Base-by-base conservation (phyloP, 2,888 invertebrate species). In the Andricus curvator region DNA sequence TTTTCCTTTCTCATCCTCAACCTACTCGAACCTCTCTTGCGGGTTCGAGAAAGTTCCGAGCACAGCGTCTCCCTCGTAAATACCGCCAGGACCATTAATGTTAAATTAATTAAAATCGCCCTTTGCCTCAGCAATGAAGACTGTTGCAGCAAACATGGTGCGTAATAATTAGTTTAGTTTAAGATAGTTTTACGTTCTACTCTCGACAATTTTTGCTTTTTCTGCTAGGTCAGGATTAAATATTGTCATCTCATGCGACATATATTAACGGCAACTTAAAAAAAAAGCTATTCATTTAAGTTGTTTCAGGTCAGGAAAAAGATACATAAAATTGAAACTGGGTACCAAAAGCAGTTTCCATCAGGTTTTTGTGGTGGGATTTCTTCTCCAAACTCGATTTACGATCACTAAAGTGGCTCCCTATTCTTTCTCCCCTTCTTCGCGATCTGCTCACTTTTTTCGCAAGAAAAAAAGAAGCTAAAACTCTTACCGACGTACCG, bases 321-420 rank as follows among this genome's bases (percentile, higher is more conserved):
- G 13, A 48, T 17, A 48, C 17, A 48, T 17, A 17, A 17, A 17
- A 5, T 60, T 60, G 4, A 11, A 22, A 60, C 60, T 22, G 60
- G 22, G 22, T 11, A 22, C 60, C n/a, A 48, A 17, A 48, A 48
- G 17, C 48, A 48, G 60, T 60, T 60, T 60, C 22, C 1, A 13
- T 22, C 60, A 15, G 13, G 22, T 48, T 68, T 29, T 48, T 44
- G 1, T 15, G 41, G 5, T 51, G 4, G 1, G 5, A 11, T 83
- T 80, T 83, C 81, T 84, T 82, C 81, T 81, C 78, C 78, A 82
- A 83, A 82, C 83, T 83, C 82, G 82, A 84, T 84, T 84, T 84
- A 84, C 83, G 82, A 80, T 83, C 84, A 80, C 82, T 79, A 81
- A 83, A 81, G 83, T 82, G 80, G 80, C 82, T 79, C 79, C 78